Conservation (phyloP, 2,113 vertebrate species). For the Callorhinus ursinus region DNA sequence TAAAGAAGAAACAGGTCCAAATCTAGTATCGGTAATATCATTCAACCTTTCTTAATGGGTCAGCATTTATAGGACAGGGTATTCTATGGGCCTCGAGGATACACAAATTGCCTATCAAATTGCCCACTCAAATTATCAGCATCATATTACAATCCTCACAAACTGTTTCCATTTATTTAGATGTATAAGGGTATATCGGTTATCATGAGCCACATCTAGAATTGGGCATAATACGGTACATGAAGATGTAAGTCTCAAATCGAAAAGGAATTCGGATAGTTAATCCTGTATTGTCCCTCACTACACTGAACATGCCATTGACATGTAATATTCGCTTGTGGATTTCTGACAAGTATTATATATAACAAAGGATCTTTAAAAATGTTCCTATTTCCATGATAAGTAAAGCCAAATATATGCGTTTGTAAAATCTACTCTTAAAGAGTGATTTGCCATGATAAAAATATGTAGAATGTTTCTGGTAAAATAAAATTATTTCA, state of each 20-base stretch:
- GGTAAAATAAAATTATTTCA: conserved; percentile 10
- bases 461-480: neutral
- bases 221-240: neutral
- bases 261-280: neutral
- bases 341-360: neutral
- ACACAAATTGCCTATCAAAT: neutral
- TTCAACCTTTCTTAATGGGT: neutral
- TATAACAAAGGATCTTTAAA: neutral
- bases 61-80: neutral
- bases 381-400: neutral
- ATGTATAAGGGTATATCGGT: neutral
- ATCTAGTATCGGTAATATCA: neutral
- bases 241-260: neutral
- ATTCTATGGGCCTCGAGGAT: neutral
- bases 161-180: neutral
- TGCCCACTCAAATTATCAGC: neutral
- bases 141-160: neutral
- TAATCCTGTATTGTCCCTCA: neutral
- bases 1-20: neutral
- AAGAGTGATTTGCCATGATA: neutral
- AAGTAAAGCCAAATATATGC: neutral
- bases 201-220: neutral
- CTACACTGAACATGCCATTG: neutral
- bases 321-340: neutral
- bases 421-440: neutral